These are phyloP conservation scores for Malachius bipustulatus DNA, from an alignment of 2,888 invertebrate genomes.

Conservation along the genomic window DNA sequence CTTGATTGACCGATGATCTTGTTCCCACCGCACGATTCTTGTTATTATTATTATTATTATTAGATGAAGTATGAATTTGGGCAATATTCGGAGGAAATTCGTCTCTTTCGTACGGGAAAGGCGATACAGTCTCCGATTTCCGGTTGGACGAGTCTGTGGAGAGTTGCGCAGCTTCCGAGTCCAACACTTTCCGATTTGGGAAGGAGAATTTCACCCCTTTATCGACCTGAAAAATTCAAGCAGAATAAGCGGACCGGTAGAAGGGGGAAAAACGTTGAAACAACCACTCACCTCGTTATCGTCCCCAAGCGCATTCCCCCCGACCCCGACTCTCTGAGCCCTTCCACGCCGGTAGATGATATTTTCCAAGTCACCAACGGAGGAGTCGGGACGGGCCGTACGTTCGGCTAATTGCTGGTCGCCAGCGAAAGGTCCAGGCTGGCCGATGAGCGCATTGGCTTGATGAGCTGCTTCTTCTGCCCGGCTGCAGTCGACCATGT, in stretches of 20 bases:
- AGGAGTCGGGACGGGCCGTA: conserved; percentile 58
- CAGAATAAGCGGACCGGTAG: no score
- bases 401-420: conserved; percentile 48
- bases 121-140: background rate
- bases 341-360: conserved; percentile 25
- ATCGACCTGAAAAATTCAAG: no score
- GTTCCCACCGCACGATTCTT: no score
- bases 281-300: no score
- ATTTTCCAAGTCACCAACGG: conserved; percentile 34
- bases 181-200: background rate
- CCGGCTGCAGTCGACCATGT: conserved; percentile 68
- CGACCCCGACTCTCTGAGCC: conserved; percentile 17
- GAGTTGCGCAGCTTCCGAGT: background rate
- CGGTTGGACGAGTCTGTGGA: background rate
- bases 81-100: no score
- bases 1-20: conserved; percentile 4
- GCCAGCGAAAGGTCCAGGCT: conserved; percentile 56
- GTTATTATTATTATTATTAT: no score
- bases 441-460: conserved; percentile 61
- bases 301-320: no score
- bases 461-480: conserved; percentile 55
- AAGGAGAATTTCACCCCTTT: no score
- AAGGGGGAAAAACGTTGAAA: no score
- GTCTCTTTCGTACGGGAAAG: background rate
- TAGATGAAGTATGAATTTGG: no score